Evolutionary conservation across 2,888 invertebrate genomes (phyloP).

Genomic region (Amblyjoppa fuscipennis): DNA sequence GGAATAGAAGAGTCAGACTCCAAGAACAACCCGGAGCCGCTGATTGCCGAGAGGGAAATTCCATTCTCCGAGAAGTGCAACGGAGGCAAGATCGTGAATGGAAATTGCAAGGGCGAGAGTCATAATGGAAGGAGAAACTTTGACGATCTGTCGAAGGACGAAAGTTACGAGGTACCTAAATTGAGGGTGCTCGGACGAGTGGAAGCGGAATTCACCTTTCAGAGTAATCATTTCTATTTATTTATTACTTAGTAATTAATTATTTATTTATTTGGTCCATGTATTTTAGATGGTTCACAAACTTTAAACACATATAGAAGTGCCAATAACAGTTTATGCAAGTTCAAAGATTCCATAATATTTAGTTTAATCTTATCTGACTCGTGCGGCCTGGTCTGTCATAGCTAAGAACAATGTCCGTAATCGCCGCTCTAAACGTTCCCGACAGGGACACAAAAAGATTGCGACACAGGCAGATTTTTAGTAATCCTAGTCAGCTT

Average conservation of each 20-base stretch:
- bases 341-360: too few species aligned
- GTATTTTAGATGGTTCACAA: background rate
- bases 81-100: slow-evolving; percentile 74
- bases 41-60: slow-evolving; percentile 37
- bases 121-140: slow-evolving; percentile 65
- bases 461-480: too few species aligned
- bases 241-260: background rate
- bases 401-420: too few species aligned
- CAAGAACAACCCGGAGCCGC: background rate
- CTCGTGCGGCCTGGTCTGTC: too few species aligned
- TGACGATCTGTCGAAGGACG: slow-evolving; percentile 82
- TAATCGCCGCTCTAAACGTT: too few species aligned
- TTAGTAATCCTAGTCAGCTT: too few species aligned
- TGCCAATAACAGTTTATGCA: too few species aligned
- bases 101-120: slow-evolving; percentile 70
- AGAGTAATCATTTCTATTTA: slow-evolving; percentile 86
- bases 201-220: slow-evolving; percentile 88
- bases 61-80: slow-evolving; percentile 61
- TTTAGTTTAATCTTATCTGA: too few species aligned
- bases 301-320: too few species aligned
- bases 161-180: slow-evolving; percentile 81
- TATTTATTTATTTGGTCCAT: background rate
- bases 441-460: too few species aligned
- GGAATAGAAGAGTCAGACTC: background rate
- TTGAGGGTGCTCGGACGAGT: slow-evolving; percentile 88